These are phyloP conservation scores for Collichthys lucidus DNA, from an alignment of 2,113 vertebrate genomes.

Conservation along the genomic window DNA sequence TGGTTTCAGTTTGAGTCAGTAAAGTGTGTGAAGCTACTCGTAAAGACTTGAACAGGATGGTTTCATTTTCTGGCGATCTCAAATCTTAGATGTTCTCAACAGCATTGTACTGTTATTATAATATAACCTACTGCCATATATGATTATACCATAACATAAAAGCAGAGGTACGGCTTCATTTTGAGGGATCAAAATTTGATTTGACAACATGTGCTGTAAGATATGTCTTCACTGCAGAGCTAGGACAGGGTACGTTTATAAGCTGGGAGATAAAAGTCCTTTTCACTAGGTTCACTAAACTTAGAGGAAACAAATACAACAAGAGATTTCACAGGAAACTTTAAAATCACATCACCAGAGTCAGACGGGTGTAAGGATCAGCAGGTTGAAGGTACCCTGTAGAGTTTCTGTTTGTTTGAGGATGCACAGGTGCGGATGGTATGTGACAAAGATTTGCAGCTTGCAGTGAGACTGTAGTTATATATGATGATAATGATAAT, in stretches of 20 bases:
- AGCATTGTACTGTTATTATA: too few relatives aligned
- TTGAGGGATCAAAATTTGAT: background rate
- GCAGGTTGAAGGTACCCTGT: background rate
- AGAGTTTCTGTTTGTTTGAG: background rate
- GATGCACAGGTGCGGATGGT: background rate
- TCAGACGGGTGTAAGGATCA: slow-evolving; percentile 11
- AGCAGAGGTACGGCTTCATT: too few relatives aligned
- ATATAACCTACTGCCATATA: too few relatives aligned
- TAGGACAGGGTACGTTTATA: background rate
- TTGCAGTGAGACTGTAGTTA: background rate
- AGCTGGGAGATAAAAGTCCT: background rate
- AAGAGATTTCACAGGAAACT: background rate
- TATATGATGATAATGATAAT: too few relatives aligned
- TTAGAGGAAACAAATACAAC: background rate
- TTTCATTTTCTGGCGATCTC: too few relatives aligned
- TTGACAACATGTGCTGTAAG: background rate
- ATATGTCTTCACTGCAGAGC: background rate
- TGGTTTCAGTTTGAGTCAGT: too few relatives aligned
- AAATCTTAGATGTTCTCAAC: too few relatives aligned
- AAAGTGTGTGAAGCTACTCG: too few relatives aligned
- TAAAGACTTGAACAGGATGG: too few relatives aligned
- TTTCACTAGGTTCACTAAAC: background rate
- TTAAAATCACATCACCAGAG: slow-evolving; percentile 42
- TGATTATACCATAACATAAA: too few relatives aligned
- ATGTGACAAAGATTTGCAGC: background rate